phyloP scores from a whole-genome alignment of 2,113 vertebrate genomes.

The Bucco capensis region DNA sequence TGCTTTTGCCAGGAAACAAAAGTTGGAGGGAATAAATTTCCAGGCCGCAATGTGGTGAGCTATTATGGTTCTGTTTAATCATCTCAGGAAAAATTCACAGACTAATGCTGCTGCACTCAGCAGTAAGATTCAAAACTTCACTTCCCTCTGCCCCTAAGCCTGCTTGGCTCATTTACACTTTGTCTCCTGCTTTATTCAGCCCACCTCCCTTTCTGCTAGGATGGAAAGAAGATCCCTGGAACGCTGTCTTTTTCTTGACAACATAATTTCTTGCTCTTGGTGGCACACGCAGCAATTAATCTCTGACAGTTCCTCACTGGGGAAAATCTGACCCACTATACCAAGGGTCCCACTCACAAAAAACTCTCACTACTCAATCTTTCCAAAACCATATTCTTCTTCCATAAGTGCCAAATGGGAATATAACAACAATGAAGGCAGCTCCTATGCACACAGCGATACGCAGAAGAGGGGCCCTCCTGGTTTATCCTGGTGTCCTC shows the following conservation, averaged over 20 bases:
- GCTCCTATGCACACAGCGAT: not conserved
- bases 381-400: not conserved
- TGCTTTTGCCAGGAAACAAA: conserved; percentile 38
- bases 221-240: not conserved
- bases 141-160: not conserved
- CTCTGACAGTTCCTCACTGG: not conserved
- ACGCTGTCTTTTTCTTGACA: not conserved
- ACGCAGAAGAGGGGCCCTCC: not conserved
- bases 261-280: not conserved
- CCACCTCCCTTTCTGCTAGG: not conserved
- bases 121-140: not conserved
- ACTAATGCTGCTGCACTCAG: not conserved
- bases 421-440: not conserved
- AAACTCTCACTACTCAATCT: not conserved
- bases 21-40: not conserved
- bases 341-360: not conserved
- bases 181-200: not conserved
- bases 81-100: not conserved
- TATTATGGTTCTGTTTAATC: conserved; percentile 34
- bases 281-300: not conserved
- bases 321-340: conserved; percentile 10
- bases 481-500: not conserved
- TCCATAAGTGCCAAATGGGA: not conserved
- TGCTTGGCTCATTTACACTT: not conserved
- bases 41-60: not conserved